phyloP scores from a whole-genome alignment of 1,140 invertebrate genomes.

The Ostrea denselamellosa region DNA sequence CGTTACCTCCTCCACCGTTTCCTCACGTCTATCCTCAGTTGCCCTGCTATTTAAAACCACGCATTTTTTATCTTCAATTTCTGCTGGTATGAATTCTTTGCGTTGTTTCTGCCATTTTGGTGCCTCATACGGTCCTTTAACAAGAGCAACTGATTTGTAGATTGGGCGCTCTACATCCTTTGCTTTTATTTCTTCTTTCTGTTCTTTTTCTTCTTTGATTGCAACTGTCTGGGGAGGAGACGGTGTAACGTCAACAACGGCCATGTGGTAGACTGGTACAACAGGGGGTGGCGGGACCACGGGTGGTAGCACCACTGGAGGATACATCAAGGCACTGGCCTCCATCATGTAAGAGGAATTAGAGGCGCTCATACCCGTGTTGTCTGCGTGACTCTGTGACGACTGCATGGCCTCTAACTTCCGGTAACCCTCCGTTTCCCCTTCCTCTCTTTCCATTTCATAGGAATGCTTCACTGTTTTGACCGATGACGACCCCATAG shows the following conservation, averaged over 20 bases:
- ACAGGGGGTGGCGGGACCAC: slow-evolving; percentile 37
- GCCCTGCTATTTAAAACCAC: slow-evolving; percentile 52
- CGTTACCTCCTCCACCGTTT: slow-evolving; percentile 41
- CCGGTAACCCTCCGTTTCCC: slow-evolving; percentile 1
- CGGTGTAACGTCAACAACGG: slow-evolving; percentile 46
- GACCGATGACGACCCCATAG: slow-evolving; percentile 43
- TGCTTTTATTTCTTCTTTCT: not conserved
- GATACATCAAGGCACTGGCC: slow-evolving; percentile 25
- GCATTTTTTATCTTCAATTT: slow-evolving; percentile 45
- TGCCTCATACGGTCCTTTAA: slow-evolving; percentile 56
- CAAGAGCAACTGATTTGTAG: slow-evolving; percentile 56
- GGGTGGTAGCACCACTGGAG: slow-evolving; percentile 7
- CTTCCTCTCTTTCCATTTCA: slow-evolving; percentile 48
- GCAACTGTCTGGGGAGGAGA: slow-evolving; percentile 13
- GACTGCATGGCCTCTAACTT: slow-evolving; percentile 38
- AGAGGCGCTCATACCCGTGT: slow-evolving; percentile 41
- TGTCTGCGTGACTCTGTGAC: slow-evolving; percentile 23
- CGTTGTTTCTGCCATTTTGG: slow-evolving; percentile 58
- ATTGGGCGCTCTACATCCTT: slow-evolving; percentile 47
- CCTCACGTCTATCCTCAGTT: slow-evolving; percentile 43
- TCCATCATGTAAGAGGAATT: slow-evolving; percentile 50
- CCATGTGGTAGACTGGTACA: slow-evolving; percentile 41
- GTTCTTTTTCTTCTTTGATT: not conserved
- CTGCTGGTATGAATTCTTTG: slow-evolving; percentile 27
- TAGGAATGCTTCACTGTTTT: slow-evolving; percentile 55